phyloP scores from a whole-genome alignment of 2,888 invertebrate genomes.

The Drosophila greeni region DNA sequence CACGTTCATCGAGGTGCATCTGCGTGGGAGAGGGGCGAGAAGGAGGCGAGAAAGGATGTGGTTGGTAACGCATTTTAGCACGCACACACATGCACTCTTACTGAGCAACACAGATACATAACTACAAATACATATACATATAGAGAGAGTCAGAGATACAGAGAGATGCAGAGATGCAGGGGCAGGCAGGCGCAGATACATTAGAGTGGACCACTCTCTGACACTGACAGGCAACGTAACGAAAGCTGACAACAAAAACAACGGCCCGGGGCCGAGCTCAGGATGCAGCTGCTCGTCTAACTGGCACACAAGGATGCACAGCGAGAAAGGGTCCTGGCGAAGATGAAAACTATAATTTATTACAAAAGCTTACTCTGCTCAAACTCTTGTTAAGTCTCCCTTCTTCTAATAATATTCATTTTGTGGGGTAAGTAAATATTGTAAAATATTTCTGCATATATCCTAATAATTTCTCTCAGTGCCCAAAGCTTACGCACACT shows the following conservation, averaged over 20 bases:
- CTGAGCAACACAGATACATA: neutral
- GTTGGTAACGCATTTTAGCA: conserved; percentile 25
- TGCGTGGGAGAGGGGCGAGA: conserved; percentile 61
- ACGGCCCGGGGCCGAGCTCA: conserved; percentile 15
- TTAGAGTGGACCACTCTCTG: conserved; percentile 41
- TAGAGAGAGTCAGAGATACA: conserved; percentile 8
- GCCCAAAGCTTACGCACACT: neutral
- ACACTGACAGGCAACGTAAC: conserved; percentile 45
- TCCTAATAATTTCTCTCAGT: neutral
- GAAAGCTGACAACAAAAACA: conserved; percentile 26
- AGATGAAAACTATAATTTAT: neutral
- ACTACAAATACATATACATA: neutral
- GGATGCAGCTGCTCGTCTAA: conserved; percentile 43
- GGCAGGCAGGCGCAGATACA: conserved; percentile 14
- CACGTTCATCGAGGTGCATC: conserved; percentile 91
- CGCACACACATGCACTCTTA: neutral
- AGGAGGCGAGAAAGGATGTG: conserved; percentile 41
- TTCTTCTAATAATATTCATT: neutral
- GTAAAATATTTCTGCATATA: too few species aligned
- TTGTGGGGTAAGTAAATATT: neutral
- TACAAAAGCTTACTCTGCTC: too few species aligned
- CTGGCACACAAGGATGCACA: conserved; percentile 25
- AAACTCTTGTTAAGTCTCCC: neutral
- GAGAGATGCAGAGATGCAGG: neutral
- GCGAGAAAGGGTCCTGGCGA: neutral